Percentiles rank a stretch among this genome's conserved stretches.
Conservation (phyloP, 2,888 invertebrate species). For the Ormyrus nitidulus region DNA sequence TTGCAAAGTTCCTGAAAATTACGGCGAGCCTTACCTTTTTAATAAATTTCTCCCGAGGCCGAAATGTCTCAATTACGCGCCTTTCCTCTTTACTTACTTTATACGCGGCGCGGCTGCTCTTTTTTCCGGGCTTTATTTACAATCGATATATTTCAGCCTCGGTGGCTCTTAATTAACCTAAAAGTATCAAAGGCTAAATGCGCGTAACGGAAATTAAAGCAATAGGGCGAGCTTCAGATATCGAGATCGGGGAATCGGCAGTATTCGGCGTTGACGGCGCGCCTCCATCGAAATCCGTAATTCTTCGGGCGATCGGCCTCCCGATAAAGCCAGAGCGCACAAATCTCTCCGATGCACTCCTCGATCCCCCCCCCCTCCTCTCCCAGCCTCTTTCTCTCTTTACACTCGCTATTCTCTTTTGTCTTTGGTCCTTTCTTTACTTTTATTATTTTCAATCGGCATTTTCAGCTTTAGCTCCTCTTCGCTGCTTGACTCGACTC, state of each 20-base stretch:
- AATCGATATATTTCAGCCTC: too few species aligned
- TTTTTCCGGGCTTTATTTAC: too few species aligned
- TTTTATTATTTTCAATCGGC: background rate
- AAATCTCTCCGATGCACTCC: conserved; percentile 61
- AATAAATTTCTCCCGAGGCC: background rate
- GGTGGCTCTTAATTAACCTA: too few species aligned
- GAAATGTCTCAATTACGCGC: conserved; percentile 35
- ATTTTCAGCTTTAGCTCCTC: too few species aligned
- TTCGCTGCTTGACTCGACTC: too few species aligned
- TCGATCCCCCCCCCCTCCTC: background rate
- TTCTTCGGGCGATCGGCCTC: conserved; percentile 64
- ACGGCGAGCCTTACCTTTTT: conserved; percentile 21
- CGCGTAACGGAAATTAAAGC: too few species aligned
- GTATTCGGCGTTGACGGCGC: conserved; percentile 60
- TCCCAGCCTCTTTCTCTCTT: too few species aligned
- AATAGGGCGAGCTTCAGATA: too few species aligned
- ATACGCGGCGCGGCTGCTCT: too few species aligned
- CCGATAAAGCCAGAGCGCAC: conserved; percentile 64
- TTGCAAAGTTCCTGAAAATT: conserved; percentile 44
- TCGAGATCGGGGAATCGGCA: background rate
- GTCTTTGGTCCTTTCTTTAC: background rate
- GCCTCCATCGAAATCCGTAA: conserved; percentile 65
- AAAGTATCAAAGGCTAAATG: too few species aligned
- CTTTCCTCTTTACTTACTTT: background rate
- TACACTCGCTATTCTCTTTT: too few species aligned